Conservation (phyloP, 2,113 vertebrate genomes). For the Scophthalmus maximus region DNA sequence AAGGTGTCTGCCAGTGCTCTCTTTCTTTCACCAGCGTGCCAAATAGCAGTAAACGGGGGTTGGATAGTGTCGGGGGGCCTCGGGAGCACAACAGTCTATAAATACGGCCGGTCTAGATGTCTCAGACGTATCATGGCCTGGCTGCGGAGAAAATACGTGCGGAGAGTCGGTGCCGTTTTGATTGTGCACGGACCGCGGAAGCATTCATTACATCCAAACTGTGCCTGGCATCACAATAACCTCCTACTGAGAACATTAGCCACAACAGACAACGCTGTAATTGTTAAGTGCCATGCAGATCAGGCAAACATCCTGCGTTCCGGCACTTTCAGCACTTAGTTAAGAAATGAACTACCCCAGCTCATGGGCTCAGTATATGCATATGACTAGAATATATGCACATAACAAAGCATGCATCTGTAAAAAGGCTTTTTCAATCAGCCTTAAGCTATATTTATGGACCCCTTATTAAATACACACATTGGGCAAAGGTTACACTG, state of each 20-base stretch:
- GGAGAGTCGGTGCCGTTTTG: neutral
- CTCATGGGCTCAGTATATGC: no score
- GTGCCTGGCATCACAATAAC: slow-evolving; percentile 2
- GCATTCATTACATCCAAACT: neutral
- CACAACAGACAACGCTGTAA: neutral
- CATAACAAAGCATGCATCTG: neutral
- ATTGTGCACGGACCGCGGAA: neutral
- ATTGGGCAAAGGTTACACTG: neutral
- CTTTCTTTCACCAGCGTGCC: neutral
- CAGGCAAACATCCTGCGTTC: neutral
- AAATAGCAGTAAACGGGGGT: slow-evolving; percentile 11
- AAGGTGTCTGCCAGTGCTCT: neutral
- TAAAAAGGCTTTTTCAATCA: neutral
- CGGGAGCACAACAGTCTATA: slow-evolving; percentile 33
- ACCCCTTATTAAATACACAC: neutral
- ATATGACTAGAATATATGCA: neutral
- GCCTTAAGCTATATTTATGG: neutral
- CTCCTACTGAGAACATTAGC: neutral
- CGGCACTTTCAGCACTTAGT: neutral
- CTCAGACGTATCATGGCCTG: slow-evolving; percentile 21
- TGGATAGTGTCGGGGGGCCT: neutral
- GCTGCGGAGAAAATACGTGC: slow-evolving; percentile 6
- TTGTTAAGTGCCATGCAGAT: neutral
- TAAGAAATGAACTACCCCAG: neutral
- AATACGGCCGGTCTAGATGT: slow-evolving; percentile 44